These are phyloP conservation scores for Siniperca scherzeri DNA, from an alignment of 2,797 vertebrate species.

Conservation along the genomic window DNA sequence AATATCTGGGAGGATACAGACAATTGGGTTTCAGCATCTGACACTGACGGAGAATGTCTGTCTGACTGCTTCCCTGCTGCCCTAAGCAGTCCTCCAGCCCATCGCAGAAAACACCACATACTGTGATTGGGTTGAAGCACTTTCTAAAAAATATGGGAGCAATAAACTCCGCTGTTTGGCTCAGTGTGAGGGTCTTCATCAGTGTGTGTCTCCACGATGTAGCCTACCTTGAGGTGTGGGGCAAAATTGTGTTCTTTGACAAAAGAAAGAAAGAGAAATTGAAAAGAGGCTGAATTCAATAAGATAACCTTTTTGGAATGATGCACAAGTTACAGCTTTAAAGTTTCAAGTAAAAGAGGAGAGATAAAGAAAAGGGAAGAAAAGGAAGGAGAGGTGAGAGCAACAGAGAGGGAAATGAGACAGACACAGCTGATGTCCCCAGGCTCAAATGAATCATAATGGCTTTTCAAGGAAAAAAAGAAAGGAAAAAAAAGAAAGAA, in stretches of 20 bases:
- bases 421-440: slow-evolving; percentile 54
- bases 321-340: slow-evolving; percentile 43
- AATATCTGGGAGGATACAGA: slow-evolving; percentile 75
- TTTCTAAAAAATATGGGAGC: slow-evolving; percentile 42
- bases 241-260: slow-evolving; percentile 33
- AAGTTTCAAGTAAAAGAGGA: slow-evolving; percentile 30
- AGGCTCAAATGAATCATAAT: slow-evolving; percentile 65
- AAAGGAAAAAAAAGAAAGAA: neutral
- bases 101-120: slow-evolving; percentile 38
- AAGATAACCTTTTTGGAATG: slow-evolving; percentile 28
- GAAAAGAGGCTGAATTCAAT: slow-evolving; percentile 33
- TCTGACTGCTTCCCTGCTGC: slow-evolving; percentile 59
- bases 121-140: slow-evolving; percentile 35
- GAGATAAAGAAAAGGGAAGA: slow-evolving; percentile 10
- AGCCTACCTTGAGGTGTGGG: slow-evolving; percentile 29
- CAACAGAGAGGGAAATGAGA: slow-evolving; percentile 50
- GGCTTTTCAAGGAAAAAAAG: slow-evolving; percentile 48
- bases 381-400: slow-evolving; percentile 32
- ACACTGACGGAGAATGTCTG: slow-evolving; percentile 65
- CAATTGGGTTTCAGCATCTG: slow-evolving; percentile 73
- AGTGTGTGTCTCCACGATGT: slow-evolving; percentile 6
- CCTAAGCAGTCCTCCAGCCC: slow-evolving; percentile 52
- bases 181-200: slow-evolving; percentile 27
- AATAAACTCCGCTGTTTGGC: slow-evolving; percentile 37
- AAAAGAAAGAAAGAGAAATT: slow-evolving; percentile 21